Evolutionary conservation across 2,888 invertebrate genomes (phyloP), one percentile per base, ranked within the genome.

Genomic region (Acronicta alni): DNA sequence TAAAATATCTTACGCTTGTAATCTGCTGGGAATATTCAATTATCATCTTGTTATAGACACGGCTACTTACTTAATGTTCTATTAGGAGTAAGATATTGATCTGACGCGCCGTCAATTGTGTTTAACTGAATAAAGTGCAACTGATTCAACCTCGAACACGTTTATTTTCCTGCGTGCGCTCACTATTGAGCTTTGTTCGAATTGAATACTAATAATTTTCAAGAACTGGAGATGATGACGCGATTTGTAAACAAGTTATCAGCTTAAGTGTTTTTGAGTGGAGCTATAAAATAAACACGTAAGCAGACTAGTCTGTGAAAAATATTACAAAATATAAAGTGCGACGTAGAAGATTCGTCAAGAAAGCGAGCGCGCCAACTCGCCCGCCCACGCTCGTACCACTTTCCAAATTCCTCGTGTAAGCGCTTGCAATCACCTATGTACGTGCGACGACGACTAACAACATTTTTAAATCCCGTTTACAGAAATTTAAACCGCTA

Each of bases 401-500:
- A 92, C 93, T 94, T 94, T 94, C 93, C 93, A 94, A 94, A 94
- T 94, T 93, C 93, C 90, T 89, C 86, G 84, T 88, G 89, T 87
- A 88, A 90, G 89, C 88, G 86, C 88, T 85, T 88, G 93, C 92
- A 91, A 93, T 92, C 90, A 86, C 85, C 89, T 88, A 87, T 82
- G 86, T 88, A 88, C 87, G 86, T 86, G 87, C 83, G 79, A 77
- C 72, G 82, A 81, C 77, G 72, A 70, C 80, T 81, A 81, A 82
- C 79, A 82, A 82, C 81, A 80, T 83, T 83, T 86, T 77, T 43
- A 64, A 82, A 82, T 77, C 75, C 75, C 72, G 73, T 83, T 83
- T 82, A 76, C 73, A 79, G 79, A 78, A 78, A 79, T 75, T 76
- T 67, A 78, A 74, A 64, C 62, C 51, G 69, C 69, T 68, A 68